Evolutionary conservation across 2,113 vertebrate species (phyloP).

Genomic region (Chloropsis hardwickii): DNA sequence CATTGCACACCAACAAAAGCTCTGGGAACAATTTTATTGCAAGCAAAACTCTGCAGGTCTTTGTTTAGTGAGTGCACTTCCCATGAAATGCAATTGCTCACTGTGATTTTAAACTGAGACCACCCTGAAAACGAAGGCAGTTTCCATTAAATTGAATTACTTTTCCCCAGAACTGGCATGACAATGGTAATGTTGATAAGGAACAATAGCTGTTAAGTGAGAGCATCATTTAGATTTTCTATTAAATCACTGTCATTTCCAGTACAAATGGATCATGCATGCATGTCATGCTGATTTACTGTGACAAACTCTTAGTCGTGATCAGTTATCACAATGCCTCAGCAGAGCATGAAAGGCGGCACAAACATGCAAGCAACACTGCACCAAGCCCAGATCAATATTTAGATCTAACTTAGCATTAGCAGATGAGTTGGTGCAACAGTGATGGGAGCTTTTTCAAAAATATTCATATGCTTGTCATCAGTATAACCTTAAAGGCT

Average conservation of each 20-base stretch:
- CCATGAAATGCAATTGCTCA: conserved; percentile 10
- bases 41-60: background rate
- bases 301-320: background rate
- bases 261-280: background rate
- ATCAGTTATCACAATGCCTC: background rate
- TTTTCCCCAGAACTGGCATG: background rate
- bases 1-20: background rate
- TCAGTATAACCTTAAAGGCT: background rate
- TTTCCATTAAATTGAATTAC: conserved; percentile 11
- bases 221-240: background rate
- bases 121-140: conserved; percentile 10
- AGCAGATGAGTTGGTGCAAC: background rate
- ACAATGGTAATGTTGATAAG: background rate
- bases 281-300: background rate
- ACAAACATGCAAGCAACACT: background rate
- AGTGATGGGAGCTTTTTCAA: background rate
- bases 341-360: background rate
- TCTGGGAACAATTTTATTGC: background rate
- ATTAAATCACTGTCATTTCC: background rate
- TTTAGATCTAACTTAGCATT: background rate
- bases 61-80: background rate
- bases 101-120: conserved; percentile 2
- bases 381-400: background rate
- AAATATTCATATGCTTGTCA: rapidly evolving
- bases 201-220: background rate